A percentile compares a stretch with the other conserved stretches of the same genome.
These are phyloP conservation scores for Argyrosomus japonicus DNA, from an alignment of 2,113 vertebrate species.

Conservation along the genomic window DNA sequence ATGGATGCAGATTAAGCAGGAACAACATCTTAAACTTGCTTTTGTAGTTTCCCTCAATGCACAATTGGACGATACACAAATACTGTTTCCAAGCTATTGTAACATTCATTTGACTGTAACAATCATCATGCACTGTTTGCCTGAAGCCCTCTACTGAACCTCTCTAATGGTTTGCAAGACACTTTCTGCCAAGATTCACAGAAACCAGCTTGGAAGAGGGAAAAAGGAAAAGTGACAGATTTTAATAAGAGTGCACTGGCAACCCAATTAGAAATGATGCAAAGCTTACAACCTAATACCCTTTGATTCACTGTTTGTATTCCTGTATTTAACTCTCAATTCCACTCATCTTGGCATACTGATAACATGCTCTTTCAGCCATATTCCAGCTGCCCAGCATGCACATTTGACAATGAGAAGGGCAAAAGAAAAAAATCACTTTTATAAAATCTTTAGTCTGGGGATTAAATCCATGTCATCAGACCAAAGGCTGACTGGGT, in stretches of 20 bases:
- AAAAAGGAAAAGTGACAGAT: slow-evolving; percentile 50
- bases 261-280: slow-evolving; percentile 66
- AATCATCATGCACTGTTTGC: slow-evolving; percentile 21
- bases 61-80: slow-evolving; percentile 26
- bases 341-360: slow-evolving; percentile 52
- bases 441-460: slow-evolving; percentile 66
- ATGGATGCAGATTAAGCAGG: slow-evolving; percentile 1
- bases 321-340: slow-evolving; percentile 55
- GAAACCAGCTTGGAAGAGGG: slow-evolving; percentile 36
- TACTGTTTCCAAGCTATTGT: slow-evolving; percentile 30
- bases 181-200: slow-evolving; percentile 47
- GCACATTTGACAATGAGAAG: slow-evolving; percentile 58
- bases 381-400: slow-evolving; percentile 55
- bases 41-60: slow-evolving; percentile 19
- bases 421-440: slow-evolving; percentile 28
- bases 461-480: slow-evolving; percentile 75
- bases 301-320: slow-evolving; percentile 69
- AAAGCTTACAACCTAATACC: slow-evolving; percentile 67
- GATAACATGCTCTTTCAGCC: slow-evolving; percentile 54
- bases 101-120: slow-evolving; percentile 33
- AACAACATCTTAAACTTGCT: slow-evolving; percentile 24
- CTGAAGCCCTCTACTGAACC: slow-evolving; percentile 40
- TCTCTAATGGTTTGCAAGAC: slow-evolving; percentile 42
- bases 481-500: slow-evolving; percentile 68
- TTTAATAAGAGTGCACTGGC: slow-evolving; percentile 59